Evolutionary conservation across 2,888 invertebrate species (phyloP).

Genomic region (Brachylomia viminalis): DNA sequence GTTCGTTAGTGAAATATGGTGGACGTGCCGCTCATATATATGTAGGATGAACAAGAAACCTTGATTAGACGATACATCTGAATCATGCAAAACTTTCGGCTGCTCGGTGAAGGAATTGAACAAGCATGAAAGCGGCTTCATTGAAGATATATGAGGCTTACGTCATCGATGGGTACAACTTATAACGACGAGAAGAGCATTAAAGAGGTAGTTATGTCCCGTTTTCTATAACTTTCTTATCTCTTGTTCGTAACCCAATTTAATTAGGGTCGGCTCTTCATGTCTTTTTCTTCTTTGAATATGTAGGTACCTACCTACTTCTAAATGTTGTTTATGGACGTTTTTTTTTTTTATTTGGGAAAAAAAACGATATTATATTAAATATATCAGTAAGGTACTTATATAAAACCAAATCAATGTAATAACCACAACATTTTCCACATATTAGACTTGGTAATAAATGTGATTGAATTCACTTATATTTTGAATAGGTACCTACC

Average conservation of each 20-base stretch:
- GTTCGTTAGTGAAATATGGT: neutral
- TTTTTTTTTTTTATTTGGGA: no score
- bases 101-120: conserved; percentile 6
- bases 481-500: neutral
- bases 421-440: no score
- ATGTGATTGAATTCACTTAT: neutral
- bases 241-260: neutral
- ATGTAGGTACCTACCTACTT: neutral
- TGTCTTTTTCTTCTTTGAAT: neutral
- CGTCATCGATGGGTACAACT: neutral
- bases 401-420: no score
- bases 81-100: conserved; percentile 19
- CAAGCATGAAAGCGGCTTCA: neutral
- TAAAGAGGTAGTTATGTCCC: neutral
- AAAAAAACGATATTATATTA: no score
- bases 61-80: conserved; percentile 29
- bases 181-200: neutral
- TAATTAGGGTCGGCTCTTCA: neutral
- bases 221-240: neutral
- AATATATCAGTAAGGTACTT: no score
- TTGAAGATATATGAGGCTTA: neutral
- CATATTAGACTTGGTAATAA: neutral
- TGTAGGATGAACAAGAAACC: conserved; percentile 21
- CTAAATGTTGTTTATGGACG: neutral
- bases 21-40: conserved; percentile 22